phyloP scores from a whole-genome alignment of 2,888 invertebrate species.

The Ctenicera cuprea region DNA sequence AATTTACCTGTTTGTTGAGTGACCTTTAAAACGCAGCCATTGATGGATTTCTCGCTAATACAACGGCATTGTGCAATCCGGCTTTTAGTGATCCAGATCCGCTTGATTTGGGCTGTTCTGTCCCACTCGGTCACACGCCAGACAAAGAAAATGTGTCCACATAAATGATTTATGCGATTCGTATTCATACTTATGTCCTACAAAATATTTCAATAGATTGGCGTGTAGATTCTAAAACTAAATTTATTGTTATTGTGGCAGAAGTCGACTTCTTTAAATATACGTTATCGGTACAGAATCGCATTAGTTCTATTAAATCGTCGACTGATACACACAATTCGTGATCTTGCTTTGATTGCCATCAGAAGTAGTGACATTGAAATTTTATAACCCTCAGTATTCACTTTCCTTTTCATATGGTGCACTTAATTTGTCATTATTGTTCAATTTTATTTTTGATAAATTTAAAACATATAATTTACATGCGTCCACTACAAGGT shows the following conservation, averaged over 20 bases:
- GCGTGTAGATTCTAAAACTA: constrained; percentile 17
- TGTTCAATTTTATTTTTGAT: too few relatives aligned
- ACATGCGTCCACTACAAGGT: too few relatives aligned
- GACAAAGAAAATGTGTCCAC: constrained; percentile 21
- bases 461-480: too few relatives aligned
- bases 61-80: constrained; percentile 30
- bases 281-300: constrained; percentile 21
- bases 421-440: background rate
- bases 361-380: constrained; percentile 38
- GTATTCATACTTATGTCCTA: constrained; percentile 33
- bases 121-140: constrained; percentile 38
- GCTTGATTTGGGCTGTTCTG: constrained; percentile 32
- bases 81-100: constrained; percentile 42
- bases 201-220: constrained; percentile 32
- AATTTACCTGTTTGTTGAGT: constrained; percentile 44
- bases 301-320: constrained; percentile 34
- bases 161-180: constrained; percentile 34
- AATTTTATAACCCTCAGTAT: constrained; percentile 17
- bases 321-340: constrained; percentile 43
- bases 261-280: constrained; percentile 26
- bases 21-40: constrained; percentile 44
- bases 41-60: constrained; percentile 42
- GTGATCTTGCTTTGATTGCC: constrained; percentile 38
- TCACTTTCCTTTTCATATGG: background rate
- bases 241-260: constrained; percentile 29